phyloP scores from a whole-genome alignment of 2,888 invertebrate species.

The Ernsta delagoae region DNA sequence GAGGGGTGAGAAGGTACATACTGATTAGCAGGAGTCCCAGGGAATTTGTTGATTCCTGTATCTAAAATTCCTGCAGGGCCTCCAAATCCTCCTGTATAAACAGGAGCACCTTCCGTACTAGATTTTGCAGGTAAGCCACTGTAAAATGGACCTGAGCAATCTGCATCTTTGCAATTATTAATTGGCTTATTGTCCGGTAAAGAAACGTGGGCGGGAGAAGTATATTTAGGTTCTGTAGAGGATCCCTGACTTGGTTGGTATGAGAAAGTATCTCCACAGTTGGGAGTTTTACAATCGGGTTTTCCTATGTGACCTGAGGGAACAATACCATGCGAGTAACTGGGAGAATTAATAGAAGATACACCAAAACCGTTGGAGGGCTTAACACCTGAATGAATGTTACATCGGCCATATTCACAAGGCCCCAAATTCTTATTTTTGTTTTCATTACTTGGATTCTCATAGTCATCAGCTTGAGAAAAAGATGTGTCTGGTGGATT shows the following conservation, averaged over 20 bases:
- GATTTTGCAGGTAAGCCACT: conserved; percentile 25
- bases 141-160: not conserved
- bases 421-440: conserved; percentile 1
- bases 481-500: conserved; percentile 19
- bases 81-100: conserved; percentile 44
- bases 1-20: not conserved
- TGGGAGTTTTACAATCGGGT: conserved; percentile 45
- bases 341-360: conserved; percentile 28
- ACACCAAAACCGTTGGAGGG: not conserved
- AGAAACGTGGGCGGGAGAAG: not conserved
- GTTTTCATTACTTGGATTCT: not conserved
- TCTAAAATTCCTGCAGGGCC: conserved; percentile 30
- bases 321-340: conserved; percentile 37
- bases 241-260: conserved; percentile 13
- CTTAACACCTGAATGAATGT: not conserved
- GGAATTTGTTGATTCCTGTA: conserved; percentile 9
- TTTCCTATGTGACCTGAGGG: conserved; percentile 21
- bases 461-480: conserved; percentile 13
- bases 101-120: conserved; percentile 1
- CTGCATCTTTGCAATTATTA: conserved; percentile 16
- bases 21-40: conserved; percentile 12
- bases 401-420: conserved; percentile 11
- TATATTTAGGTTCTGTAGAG: conserved; percentile 5
- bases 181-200: not conserved
- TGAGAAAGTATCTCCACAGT: conserved; percentile 44